A percentile compares a stretch with the other conserved stretches of the same genome.
Conservation (phyloP, 1,140 invertebrate genomes). For the Pseudomyrmex sp. region DNA sequence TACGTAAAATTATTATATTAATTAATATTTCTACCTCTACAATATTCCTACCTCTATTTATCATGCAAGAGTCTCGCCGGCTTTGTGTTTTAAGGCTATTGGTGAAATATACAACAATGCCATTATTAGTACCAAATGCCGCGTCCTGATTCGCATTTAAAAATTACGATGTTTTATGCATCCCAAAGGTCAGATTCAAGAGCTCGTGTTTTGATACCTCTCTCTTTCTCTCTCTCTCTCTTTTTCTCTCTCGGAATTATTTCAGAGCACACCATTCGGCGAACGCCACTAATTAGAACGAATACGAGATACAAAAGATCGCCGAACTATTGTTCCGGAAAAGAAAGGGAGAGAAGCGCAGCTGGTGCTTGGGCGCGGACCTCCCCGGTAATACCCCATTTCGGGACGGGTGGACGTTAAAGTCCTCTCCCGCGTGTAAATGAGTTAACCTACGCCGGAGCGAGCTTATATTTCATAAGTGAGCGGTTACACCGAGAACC, state of each 20-base stretch:
- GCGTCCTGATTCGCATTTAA: not conserved
- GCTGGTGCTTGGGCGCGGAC: not conserved
- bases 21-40: not conserved
- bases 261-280: constrained; percentile 29
- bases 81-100: not conserved
- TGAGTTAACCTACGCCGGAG: constrained; percentile 41
- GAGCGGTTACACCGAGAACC: constrained; percentile 63
- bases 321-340: constrained; percentile 19
- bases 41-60: not conserved
- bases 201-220: not conserved
- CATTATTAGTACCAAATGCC: not conserved
- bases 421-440: constrained; percentile 20
- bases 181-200: constrained; percentile 14
- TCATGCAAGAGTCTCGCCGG: not conserved
- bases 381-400: constrained; percentile 35
- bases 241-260: not conserved
- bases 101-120: not conserved
- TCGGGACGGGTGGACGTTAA: constrained; percentile 30
- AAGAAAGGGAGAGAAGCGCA: constrained; percentile 30
- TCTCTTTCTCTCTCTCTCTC: too few relatives aligned
- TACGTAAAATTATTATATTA: not conserved
- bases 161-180: constrained; percentile 34
- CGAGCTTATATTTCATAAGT: constrained; percentile 59
- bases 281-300: constrained; percentile 51
- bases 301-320: constrained; percentile 47